A percentile compares a stretch with the other conserved stretches of the same genome.
phyloP scores from a whole-genome alignment of 1,140 invertebrate species.

The Nasonia vitripennis region DNA sequence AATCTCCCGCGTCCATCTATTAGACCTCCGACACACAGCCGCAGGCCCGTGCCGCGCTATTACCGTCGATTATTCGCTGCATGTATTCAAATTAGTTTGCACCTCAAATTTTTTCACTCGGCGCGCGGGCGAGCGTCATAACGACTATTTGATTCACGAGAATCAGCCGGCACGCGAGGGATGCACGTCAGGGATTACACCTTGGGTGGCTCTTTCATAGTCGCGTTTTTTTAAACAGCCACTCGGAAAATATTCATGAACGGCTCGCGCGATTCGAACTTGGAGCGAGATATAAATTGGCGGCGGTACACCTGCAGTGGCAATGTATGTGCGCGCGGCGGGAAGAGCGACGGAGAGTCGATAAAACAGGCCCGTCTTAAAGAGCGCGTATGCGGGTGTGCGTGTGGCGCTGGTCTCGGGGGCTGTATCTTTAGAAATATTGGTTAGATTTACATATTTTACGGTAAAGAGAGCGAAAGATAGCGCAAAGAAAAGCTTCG shows the following conservation, averaged over 20 bases:
- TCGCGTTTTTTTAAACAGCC: slow-evolving; percentile 54
- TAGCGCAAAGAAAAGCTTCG: slow-evolving; percentile 61
- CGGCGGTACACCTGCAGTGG: slow-evolving; percentile 31
- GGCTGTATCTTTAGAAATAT: slow-evolving; percentile 71
- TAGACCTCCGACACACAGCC: background rate
- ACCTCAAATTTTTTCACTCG: slow-evolving; percentile 6
- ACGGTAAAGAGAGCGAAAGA: slow-evolving; percentile 66
- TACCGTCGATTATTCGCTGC: background rate
- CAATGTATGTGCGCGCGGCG: background rate
- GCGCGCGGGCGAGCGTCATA: background rate
- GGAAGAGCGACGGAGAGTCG: slow-evolving; percentile 53
- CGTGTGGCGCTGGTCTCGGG: slow-evolving; percentile 35
- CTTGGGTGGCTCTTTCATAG: background rate
- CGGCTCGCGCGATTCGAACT: slow-evolving; percentile 50
- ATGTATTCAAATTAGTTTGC: slow-evolving; percentile 4
- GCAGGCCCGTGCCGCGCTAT: too few relatives aligned
- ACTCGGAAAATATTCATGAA: slow-evolving; percentile 69
- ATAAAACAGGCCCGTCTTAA: slow-evolving; percentile 66
- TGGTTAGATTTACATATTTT: slow-evolving; percentile 75
- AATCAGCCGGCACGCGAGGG: background rate
- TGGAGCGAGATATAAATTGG: slow-evolving; percentile 33
- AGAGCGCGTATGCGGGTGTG: slow-evolving; percentile 56
- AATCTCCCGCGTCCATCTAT: background rate
- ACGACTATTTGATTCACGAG: background rate
- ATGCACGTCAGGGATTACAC: slow-evolving; percentile 15